Percentiles rank a stretch among this genome's conserved stretches.
Evolutionary conservation across 2,888 invertebrate species (phyloP).

Genomic region (Cryptocephalus primarius): DNA sequence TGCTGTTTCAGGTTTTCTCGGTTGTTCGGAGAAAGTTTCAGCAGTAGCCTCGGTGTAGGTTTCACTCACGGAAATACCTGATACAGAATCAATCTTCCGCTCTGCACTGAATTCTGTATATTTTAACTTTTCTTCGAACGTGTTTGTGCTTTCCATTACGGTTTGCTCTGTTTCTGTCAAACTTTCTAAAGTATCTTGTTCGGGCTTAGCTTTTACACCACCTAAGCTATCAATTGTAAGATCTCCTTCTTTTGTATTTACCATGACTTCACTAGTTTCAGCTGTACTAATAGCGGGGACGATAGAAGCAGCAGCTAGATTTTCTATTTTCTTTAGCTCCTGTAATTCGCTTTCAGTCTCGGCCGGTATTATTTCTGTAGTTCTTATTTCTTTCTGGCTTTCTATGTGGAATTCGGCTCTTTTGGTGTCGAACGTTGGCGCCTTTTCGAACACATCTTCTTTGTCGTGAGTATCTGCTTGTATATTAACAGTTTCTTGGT

Average conservation of each 20-base stretch:
- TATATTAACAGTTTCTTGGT: conserved; percentile 27
- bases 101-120: conserved; percentile 44
- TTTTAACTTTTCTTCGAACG: conserved; percentile 31
- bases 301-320: conserved; percentile 25
- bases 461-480: conserved; percentile 30
- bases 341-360: conserved; percentile 39
- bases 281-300: conserved; percentile 39
- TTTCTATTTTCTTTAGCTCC: conserved; percentile 25
- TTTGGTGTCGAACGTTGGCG: conserved; percentile 20
- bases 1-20: conserved; percentile 28
- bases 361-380: conserved; percentile 41
- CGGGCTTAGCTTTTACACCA: conserved; percentile 11
- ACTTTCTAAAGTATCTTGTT: conserved; percentile 17
- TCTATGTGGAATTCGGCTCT: conserved; percentile 36
- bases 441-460: conserved; percentile 21
- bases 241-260: conserved; percentile 15
- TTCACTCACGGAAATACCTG: conserved; percentile 42
- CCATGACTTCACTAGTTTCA: conserved; percentile 26
- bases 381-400: conserved; percentile 33
- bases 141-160: conserved; percentile 17
- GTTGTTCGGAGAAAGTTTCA: conserved; percentile 29
- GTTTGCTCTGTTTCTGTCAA: conserved; percentile 15
- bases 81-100: conserved; percentile 42
- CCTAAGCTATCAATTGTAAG: conserved; percentile 2
- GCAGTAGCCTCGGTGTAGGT: conserved; percentile 39